A percentile compares a stretch with the other conserved stretches of the same genome.
Evolutionary conservation across 2,888 invertebrate species (phyloP).

Genomic region (Lycaena phlaeas): DNA sequence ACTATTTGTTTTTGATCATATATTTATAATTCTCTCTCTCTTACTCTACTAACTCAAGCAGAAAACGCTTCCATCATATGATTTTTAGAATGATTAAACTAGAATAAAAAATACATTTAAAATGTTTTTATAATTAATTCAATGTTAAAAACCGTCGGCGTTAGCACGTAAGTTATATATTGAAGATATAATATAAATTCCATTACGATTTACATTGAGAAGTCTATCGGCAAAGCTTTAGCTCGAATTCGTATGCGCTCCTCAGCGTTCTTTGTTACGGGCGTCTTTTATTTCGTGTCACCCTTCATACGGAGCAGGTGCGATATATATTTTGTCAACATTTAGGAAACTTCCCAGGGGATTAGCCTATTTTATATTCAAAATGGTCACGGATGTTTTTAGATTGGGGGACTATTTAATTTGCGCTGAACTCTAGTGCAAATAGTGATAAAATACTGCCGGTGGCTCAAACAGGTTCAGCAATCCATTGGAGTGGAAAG

Average conservation of each 20-base stretch:
- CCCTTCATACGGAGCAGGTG: constrained; percentile 19
- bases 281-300: constrained; percentile 15
- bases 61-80: too few relatives aligned
- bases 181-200: too few relatives aligned
- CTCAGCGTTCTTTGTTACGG: constrained; percentile 14
- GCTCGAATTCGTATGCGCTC: constrained; percentile 8
- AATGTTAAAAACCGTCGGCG: too few relatives aligned
- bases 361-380: constrained; percentile 9
- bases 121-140: too few relatives aligned
- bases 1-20: too few relatives aligned
- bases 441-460: too few relatives aligned
- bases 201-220: constrained; percentile 4
- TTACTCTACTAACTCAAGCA: too few relatives aligned
- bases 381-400: background rate
- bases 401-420: background rate
- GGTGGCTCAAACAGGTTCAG: background rate
- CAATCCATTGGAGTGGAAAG: background rate
- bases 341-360: constrained; percentile 20
- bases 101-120: too few relatives aligned
- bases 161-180: too few relatives aligned
- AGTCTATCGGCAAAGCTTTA: background rate
- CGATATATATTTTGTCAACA: constrained; percentile 17
- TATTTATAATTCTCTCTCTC: too few relatives aligned
- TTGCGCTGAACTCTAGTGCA: background rate
- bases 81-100: too few relatives aligned